Conservation (phyloP, 2,113 vertebrate genomes). For the Pseudolaguvia tuberculata region DNA sequence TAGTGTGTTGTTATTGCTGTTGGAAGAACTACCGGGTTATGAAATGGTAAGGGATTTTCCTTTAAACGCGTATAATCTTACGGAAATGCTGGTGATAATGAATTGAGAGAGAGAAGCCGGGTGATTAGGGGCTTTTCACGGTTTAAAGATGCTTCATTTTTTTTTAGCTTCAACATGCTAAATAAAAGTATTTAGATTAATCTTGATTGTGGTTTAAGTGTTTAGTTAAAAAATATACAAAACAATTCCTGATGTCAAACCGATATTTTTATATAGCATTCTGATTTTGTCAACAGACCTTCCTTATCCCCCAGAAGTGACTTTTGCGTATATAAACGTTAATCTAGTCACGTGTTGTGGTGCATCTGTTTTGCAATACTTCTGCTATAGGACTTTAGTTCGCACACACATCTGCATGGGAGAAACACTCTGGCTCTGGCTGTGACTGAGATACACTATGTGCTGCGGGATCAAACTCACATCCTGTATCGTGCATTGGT, state of each 20-base stretch:
- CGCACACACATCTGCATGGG: background rate
- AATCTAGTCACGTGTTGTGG: background rate
- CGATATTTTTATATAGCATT: background rate
- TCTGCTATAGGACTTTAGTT: background rate
- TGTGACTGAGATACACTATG: background rate
- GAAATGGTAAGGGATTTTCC: constrained; percentile 22
- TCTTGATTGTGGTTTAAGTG: background rate
- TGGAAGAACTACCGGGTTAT: background rate
- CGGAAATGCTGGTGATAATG: background rate
- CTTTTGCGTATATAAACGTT: background rate
- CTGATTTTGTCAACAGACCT: background rate
- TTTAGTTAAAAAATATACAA: background rate
- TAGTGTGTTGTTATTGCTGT: background rate
- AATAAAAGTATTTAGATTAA: background rate
- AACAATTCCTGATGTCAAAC: too few species aligned
- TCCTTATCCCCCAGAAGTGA: background rate
- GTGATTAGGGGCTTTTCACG: background rate
- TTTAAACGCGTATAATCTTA: background rate
- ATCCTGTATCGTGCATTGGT: background rate
- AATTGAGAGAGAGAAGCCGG: background rate
- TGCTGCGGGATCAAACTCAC: background rate
- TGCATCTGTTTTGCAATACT: background rate
- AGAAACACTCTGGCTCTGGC: too few species aligned
- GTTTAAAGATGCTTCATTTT: background rate
- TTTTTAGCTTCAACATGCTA: too few species aligned